Evolutionary conservation across 2,888 invertebrate species (phyloP).

Genomic region (Caenorhabditis sp.): DNA sequence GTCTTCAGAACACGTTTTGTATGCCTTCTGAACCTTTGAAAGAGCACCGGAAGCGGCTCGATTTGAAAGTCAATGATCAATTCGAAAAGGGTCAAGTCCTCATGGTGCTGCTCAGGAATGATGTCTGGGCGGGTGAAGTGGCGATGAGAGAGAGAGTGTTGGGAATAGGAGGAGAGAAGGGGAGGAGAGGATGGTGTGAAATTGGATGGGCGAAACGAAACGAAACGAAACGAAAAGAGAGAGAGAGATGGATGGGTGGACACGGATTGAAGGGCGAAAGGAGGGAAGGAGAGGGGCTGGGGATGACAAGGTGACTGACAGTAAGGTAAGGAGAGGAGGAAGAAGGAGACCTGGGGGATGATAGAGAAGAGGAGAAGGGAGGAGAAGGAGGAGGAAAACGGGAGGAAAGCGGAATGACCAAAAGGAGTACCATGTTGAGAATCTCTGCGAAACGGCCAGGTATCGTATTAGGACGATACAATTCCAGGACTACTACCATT

Average conservation of each 20-base stretch:
- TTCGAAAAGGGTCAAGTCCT: not conserved
- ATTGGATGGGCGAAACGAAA: constrained; percentile 14
- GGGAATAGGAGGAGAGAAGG: too few species aligned
- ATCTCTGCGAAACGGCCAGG: too few species aligned
- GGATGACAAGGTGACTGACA: not conserved
- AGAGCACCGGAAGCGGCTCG: not conserved
- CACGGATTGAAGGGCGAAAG: not conserved
- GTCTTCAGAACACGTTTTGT: too few species aligned
- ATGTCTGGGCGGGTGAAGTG: constrained; percentile 10
- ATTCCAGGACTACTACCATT: too few species aligned
- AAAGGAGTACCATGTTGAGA: too few species aligned
- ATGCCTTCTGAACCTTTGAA: not conserved
- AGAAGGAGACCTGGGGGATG: too few species aligned
- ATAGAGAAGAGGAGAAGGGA: too few species aligned
- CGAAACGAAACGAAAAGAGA: too few species aligned
- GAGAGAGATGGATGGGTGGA: constrained; percentile 37
- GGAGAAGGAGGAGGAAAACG: too few species aligned
- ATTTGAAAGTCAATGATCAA: constrained; percentile 19
- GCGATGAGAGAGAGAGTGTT: constrained; percentile 13
- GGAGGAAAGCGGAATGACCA: too few species aligned
- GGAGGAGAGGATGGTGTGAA: constrained; percentile 38
- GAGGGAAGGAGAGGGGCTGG: not conserved
- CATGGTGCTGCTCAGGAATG: constrained; percentile 2
- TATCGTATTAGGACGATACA: too few species aligned
- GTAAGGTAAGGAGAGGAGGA: constrained; percentile 4